phyloP scores from a whole-genome alignment of 2,113 vertebrate genomes.

The Zapus hudsonius region DNA sequence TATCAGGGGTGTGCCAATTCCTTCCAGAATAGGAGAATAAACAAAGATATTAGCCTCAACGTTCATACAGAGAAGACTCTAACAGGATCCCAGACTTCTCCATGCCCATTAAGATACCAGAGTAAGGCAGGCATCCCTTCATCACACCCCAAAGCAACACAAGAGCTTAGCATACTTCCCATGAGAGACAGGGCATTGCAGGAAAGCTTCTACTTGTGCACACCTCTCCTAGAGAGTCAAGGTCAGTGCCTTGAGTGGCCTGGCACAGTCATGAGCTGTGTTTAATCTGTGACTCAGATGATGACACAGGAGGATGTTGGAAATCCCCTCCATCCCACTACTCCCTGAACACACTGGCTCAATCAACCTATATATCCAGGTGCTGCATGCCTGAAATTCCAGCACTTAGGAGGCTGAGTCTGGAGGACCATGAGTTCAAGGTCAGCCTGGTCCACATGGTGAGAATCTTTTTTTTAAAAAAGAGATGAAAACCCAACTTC shows the following conservation, averaged over 20 bases:
- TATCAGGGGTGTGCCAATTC: neutral
- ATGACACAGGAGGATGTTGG: neutral
- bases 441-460: neutral
- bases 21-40: neutral
- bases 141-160: neutral
- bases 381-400: neutral
- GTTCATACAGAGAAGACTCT: neutral
- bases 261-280: neutral
- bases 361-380: neutral
- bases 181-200: neutral
- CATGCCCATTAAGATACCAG: neutral
- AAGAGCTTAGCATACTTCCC: neutral
- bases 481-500: neutral
- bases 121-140: neutral
- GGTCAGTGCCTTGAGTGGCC: too few species aligned
- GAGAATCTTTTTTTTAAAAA: neutral
- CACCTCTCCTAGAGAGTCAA: neutral
- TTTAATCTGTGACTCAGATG: neutral
- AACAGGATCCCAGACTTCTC: neutral
- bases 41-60: neutral
- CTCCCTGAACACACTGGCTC: neutral
- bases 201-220: neutral
- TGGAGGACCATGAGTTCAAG: neutral
- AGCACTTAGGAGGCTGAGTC: neutral
- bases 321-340: neutral